Evolutionary conservation across 2,797 vertebrate species (phyloP).

Genomic region (Tenualosa ilisha): DNA sequence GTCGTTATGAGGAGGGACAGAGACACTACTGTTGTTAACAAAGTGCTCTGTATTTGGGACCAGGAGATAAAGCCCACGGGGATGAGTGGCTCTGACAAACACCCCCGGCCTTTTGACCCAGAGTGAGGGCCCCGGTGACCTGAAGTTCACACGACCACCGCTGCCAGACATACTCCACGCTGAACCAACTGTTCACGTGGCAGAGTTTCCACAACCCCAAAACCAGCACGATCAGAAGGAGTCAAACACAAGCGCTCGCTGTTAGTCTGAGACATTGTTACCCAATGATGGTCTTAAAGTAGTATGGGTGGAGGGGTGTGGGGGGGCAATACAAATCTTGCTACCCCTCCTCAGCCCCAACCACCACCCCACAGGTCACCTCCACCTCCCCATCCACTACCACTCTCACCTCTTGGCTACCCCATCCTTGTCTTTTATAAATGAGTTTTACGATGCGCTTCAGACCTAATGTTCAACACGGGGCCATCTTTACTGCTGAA

Average conservation of each 20-base stretch:
- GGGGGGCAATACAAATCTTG: neutral
- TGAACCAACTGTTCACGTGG: slow-evolving; percentile 60
- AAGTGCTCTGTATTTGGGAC: slow-evolving; percentile 64
- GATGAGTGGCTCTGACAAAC: slow-evolving; percentile 68
- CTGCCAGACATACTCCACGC: slow-evolving; percentile 51
- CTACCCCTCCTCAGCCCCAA: slow-evolving; percentile 28
- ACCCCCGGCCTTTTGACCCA: slow-evolving; percentile 65
- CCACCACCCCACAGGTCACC: neutral
- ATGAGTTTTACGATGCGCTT: slow-evolving; percentile 58
- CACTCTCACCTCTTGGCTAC: slow-evolving; percentile 18
- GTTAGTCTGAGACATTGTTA: slow-evolving; percentile 55
- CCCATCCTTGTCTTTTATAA: slow-evolving; percentile 55
- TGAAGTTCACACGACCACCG: slow-evolving; percentile 38
- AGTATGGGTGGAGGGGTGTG: neutral
- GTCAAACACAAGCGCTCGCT: slow-evolving; percentile 63
- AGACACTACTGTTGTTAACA: slow-evolving; percentile 54
- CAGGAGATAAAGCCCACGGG: slow-evolving; percentile 67
- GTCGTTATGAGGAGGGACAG: slow-evolving; percentile 46
- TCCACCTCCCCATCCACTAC: neutral
- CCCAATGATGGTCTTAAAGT: neutral
- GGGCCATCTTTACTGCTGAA: slow-evolving; percentile 50
- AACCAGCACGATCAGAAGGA: slow-evolving; percentile 68
- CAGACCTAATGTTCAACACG: slow-evolving; percentile 51
- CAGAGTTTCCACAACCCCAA: slow-evolving; percentile 75
- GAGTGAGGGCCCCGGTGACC: slow-evolving; percentile 70